phyloP scores from a whole-genome alignment of 2,797 vertebrate genomes.

The Xerus rutilus region DNA sequence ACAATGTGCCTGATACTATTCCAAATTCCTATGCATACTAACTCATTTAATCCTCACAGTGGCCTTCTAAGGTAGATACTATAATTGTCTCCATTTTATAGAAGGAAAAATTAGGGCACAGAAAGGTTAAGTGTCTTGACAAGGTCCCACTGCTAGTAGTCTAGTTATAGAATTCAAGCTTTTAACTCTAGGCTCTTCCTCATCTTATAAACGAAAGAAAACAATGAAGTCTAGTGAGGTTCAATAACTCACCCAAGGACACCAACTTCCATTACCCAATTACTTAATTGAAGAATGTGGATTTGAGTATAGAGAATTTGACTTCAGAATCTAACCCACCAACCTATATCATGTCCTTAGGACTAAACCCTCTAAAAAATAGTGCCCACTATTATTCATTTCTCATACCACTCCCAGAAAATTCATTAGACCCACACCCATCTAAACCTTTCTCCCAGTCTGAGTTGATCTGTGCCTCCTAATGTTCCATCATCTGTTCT shows the following conservation, averaged over 20 bases:
- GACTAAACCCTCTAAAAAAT: not conserved
- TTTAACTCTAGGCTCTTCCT: not conserved
- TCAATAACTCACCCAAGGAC: not conserved
- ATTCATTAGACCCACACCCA: not conserved
- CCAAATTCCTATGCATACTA: not conserved
- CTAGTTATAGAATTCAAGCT: not conserved
- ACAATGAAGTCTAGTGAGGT: not conserved
- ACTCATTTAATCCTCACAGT: constrained; percentile 5
- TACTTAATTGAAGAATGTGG: not conserved
- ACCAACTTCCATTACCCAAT: not conserved
- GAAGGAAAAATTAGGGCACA: not conserved
- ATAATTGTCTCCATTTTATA: not conserved
- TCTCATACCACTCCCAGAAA: not conserved
- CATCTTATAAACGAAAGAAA: not conserved
- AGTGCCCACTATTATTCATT: not conserved
- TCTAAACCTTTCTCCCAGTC: not conserved
- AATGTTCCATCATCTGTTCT: not conserved
- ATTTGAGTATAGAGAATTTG: not conserved
- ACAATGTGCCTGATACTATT: not conserved
- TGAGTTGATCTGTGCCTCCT: not conserved
- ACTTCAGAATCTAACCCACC: not conserved
- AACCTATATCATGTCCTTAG: not conserved
- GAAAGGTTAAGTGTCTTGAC: not conserved
- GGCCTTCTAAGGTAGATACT: not conserved
- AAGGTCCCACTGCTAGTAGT: not conserved